A percentile compares a stretch with the other conserved stretches of the same genome.
phyloP scores from a whole-genome alignment of 2,113 vertebrate genomes.

The Cryptotis parvus region DNA sequence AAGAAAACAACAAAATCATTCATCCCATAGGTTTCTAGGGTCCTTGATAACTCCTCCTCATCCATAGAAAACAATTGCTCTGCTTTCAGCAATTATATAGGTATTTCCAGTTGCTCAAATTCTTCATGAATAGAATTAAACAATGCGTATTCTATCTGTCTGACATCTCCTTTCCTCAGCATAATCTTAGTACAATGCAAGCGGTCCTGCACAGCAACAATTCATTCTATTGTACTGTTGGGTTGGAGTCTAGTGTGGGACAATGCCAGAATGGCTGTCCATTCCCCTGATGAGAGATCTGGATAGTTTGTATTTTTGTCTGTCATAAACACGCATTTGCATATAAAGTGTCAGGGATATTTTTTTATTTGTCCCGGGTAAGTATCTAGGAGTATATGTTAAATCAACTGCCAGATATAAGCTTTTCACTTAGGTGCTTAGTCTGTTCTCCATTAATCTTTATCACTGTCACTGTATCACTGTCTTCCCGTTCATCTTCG shows the following conservation, averaged over 20 bases:
- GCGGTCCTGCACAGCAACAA: too few species aligned
- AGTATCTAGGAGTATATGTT: neutral
- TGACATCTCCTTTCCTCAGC: neutral
- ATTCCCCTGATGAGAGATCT: neutral
- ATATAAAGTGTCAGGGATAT: neutral
- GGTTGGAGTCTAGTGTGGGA: neutral
- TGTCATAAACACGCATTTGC: too few species aligned
- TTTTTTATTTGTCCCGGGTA: neutral
- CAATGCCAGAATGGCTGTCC: neutral
- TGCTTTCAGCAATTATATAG: neutral
- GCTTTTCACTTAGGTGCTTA: neutral
- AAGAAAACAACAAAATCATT: neutral
- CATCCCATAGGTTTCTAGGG: neutral
- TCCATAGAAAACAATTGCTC: neutral
- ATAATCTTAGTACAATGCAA: neutral
- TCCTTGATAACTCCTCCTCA: neutral
- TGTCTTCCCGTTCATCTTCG: too few species aligned
- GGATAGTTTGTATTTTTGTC: neutral
- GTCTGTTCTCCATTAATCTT: neutral
- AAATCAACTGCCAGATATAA: neutral
- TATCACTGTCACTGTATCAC: too few species aligned
- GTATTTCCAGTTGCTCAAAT: neutral
- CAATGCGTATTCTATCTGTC: neutral
- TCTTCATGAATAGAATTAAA: neutral
- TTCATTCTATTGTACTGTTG: neutral